phyloP scores from a whole-genome alignment of 2,888 invertebrate species.

The Strigamia maritima region DNA sequence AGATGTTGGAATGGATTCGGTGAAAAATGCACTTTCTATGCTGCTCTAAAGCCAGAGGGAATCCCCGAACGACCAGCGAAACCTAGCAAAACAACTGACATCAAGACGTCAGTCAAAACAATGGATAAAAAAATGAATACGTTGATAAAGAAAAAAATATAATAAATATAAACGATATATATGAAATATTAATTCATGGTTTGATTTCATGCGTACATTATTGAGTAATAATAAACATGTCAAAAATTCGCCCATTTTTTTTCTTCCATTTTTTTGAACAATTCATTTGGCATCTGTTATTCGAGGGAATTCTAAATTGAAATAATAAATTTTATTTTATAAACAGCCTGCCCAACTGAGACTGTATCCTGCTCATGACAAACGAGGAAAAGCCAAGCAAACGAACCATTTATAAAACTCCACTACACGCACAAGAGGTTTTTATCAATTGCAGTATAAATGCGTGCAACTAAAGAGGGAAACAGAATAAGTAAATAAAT shows the following conservation, averaged over 20 bases:
- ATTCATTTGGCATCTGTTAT: constrained; percentile 5
- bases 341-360: constrained; percentile 24
- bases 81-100: constrained; percentile 3
- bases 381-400: constrained; percentile 32
- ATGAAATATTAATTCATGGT: not conserved
- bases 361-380: constrained; percentile 17
- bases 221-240: not conserved
- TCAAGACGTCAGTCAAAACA: constrained; percentile 23
- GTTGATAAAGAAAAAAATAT: not conserved
- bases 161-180: too few relatives aligned
- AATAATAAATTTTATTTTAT: constrained; percentile 32
- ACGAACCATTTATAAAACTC: constrained; percentile 34
- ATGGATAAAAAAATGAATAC: not conserved
- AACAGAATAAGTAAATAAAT: constrained; percentile 1
- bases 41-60: constrained; percentile 27
- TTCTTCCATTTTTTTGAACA: not conserved
- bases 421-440: constrained; percentile 30
- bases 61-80: constrained; percentile 24
- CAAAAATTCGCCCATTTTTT: not conserved
- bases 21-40: constrained; percentile 26
- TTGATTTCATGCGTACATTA: not conserved
- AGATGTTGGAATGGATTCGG: constrained; percentile 1
- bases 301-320: constrained; percentile 9
- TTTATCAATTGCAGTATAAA: constrained; percentile 9
- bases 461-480: not conserved